Evolutionary conservation across 2,113 vertebrate genomes (phyloP).

Genomic region (Bos indicus): DNA sequence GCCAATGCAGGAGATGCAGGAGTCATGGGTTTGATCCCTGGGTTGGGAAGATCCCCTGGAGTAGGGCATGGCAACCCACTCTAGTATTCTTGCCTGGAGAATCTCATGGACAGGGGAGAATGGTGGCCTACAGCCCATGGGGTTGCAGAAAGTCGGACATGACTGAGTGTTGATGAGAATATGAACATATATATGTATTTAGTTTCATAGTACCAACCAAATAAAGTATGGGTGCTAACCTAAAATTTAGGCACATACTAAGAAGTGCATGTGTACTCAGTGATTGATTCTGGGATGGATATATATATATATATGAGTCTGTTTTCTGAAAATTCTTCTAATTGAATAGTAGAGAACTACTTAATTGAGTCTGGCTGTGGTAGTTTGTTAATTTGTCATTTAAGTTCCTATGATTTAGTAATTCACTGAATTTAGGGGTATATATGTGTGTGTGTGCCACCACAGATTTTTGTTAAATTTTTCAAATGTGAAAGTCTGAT

Average conservation of each 20-base stretch:
- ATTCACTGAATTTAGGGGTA: neutral
- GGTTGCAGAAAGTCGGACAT: neutral
- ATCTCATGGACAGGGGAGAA: neutral
- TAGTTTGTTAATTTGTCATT: neutral
- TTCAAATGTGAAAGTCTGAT: neutral
- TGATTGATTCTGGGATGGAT: neutral
- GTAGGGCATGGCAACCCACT: neutral
- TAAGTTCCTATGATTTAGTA: neutral
- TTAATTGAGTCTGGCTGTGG: neutral
- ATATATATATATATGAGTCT: neutral
- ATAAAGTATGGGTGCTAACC: neutral
- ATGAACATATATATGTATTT: neutral
- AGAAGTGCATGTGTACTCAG: neutral
- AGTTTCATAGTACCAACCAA: neutral
- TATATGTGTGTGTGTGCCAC: neutral
- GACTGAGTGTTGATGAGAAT: neutral
- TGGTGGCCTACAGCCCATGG: neutral
- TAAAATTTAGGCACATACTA: neutral
- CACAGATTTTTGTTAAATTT: neutral
- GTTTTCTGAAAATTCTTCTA: neutral
- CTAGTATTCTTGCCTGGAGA: neutral
- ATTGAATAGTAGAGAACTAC: neutral
- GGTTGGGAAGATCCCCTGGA: neutral
- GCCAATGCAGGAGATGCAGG: neutral
- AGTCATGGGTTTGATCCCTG: neutral